Base-by-base conservation (phyloP, 2,113 vertebrate genomes). In the Copsychus sechellarum region DNA sequence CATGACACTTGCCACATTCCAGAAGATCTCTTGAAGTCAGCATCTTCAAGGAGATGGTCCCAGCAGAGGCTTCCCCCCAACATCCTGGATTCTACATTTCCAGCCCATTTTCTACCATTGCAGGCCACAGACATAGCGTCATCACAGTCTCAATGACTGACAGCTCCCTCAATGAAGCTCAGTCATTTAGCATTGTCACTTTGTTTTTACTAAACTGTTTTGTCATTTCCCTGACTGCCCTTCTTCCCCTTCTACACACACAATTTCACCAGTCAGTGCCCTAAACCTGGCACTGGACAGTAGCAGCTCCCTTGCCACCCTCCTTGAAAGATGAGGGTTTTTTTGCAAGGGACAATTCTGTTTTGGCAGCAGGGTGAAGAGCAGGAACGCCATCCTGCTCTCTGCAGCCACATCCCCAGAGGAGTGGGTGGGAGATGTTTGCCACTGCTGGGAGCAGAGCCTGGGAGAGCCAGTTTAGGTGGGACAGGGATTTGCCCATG, bases 161-260 rank as follows among this genome's bases (percentile, higher is more conserved):
- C 20, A 57, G 36, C 8, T 76, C 56, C 51, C 2, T 0, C 53
- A 38, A 36, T 25, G 43, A 29, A 14, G 4, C 5, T 12, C 2
- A 8, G 31, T 14, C 10, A 29, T 33, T 66, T 31, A 51, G 16
- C 61, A 31, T 2, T 1, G 1, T 54, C 29, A 16, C 9, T 50
- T 86, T 54, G 12, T 23, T 88, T 69, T 42, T 53, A 28, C n/a
- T 34, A 43, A 64, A 25, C 31, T 45, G 2, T 8, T 56, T 71
- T 53, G 20, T 36, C 3, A 10, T 61, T 72, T 43, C 45, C 0
- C 0, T n/a, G 26, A 8, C 16, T 1, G 4, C 0, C 0, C n/a
- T 69, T 64, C 12, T 79, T 40, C 7, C 14, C 11, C 4, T 29
- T 69, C 24, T 6, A 3, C 22, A 47, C 14, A 21, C 11, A 2